These are phyloP conservation scores for Cottoperca gobio DNA, from an alignment of 2,797 vertebrate species.

Conservation along the genomic window DNA sequence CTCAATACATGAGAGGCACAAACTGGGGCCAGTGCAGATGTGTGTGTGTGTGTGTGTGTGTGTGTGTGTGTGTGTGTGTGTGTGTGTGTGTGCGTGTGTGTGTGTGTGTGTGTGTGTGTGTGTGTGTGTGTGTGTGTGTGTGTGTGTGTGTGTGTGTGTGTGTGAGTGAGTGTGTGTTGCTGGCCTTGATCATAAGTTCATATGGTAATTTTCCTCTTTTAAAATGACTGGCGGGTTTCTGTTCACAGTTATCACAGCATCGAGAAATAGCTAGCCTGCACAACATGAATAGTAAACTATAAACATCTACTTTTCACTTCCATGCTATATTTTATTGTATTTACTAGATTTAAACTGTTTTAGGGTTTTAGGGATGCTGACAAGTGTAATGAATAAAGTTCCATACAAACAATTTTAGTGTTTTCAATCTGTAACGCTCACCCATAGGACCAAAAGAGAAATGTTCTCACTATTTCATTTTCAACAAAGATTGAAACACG, in stretches of 20 bases:
- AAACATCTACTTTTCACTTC: constrained; percentile 32
- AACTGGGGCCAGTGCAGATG: neutral
- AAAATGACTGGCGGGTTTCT: neutral
- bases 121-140: too few species aligned
- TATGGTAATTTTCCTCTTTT: neutral
- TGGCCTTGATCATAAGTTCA: neutral
- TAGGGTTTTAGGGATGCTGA: too few species aligned
- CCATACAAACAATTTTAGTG: fast-evolving
- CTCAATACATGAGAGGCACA: neutral
- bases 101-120: too few species aligned
- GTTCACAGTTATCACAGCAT: neutral
- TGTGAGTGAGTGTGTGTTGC: too few species aligned
- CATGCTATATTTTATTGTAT: constrained; percentile 16
- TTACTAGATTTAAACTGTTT: too few species aligned
- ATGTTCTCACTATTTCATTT: neutral
- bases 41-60: too few species aligned
- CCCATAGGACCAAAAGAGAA: neutral
- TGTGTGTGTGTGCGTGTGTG: too few species aligned
- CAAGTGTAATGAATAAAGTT: neutral
- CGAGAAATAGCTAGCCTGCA: neutral
- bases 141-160: too few species aligned
- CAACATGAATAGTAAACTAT: constrained; percentile 62
- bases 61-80: too few species aligned
- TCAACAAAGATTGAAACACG: too few species aligned
- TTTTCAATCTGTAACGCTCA: neutral